A percentile compares a stretch with the other conserved stretches of the same genome.
Evolutionary conservation across 2,888 invertebrate species (phyloP).

Genomic region (Conops quadrifasciatus): DNA sequence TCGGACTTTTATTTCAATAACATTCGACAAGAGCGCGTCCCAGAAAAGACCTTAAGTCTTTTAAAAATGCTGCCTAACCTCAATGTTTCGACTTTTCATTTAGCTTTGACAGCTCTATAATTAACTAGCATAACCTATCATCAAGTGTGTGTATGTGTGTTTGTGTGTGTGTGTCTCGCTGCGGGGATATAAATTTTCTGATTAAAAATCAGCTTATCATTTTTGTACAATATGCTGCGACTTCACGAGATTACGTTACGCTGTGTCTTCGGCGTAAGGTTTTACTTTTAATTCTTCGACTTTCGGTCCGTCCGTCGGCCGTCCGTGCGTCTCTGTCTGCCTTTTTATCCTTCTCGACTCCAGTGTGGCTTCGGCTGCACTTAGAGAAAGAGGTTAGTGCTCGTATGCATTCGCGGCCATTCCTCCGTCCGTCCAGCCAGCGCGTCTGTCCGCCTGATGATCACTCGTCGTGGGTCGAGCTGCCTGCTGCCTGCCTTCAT

Average conservation of each 20-base stretch:
- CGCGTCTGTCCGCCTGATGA: slow-evolving; percentile 20
- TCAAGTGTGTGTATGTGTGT: slow-evolving; percentile 44
- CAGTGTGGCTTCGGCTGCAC: slow-evolving; percentile 10
- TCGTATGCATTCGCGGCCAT: slow-evolving; percentile 3
- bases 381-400: slow-evolving; percentile 7
- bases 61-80: slow-evolving; percentile 17
- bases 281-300: slow-evolving; percentile 28
- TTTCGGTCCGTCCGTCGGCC: background rate
- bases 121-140: slow-evolving; percentile 64
- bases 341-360: background rate
- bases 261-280: slow-evolving; percentile 17
- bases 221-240: slow-evolving; percentile 45
- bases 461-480: slow-evolving; percentile 6
- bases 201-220: slow-evolving; percentile 66
- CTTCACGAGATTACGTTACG: slow-evolving; percentile 27
- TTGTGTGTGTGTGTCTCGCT: slow-evolving; percentile 46
- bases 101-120: slow-evolving; percentile 64
- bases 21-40: background rate
- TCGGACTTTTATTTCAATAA: background rate
- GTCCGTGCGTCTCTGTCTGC: background rate
- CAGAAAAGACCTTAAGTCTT: slow-evolving; percentile 12
- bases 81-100: slow-evolving; percentile 49
- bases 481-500: slow-evolving; percentile 6
- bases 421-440: slow-evolving; percentile 6
- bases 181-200: slow-evolving; percentile 63